Evolutionary conservation across 2,113 vertebrate species (phyloP).

Genomic region (Gavialis gangeticus): DNA sequence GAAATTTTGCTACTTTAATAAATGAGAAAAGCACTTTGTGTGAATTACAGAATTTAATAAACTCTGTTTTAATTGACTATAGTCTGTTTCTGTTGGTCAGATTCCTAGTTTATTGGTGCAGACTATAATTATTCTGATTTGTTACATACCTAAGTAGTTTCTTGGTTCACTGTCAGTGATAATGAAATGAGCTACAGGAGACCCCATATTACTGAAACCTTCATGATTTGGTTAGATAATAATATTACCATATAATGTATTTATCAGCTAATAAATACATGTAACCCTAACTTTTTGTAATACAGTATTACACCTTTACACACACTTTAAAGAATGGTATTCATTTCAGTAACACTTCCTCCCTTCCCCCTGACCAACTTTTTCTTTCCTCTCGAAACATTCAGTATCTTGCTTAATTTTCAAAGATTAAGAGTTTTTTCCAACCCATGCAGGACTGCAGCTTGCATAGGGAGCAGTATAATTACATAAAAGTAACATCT

Average conservation of each 20-base stretch:
- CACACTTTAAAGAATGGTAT: neutral
- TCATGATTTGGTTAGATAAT: neutral
- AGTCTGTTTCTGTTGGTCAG: constrained; percentile 25
- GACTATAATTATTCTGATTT: constrained; percentile 10
- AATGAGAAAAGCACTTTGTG: constrained; percentile 14
- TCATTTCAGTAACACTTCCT: neutral
- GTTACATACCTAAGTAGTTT: accelerated
- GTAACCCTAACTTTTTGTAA: neutral
- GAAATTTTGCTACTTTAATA: constrained; percentile 12
- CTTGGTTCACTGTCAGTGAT: neutral
- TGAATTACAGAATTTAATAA: constrained; percentile 45
- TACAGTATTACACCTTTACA: neutral
- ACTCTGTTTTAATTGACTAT: constrained; percentile 31
- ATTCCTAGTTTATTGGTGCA: constrained; percentile 32
- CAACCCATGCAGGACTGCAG: neutral
- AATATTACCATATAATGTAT: constrained; percentile 24
- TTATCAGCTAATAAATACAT: constrained; percentile 32
- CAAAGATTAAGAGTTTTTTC: neutral
- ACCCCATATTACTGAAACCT: neutral
- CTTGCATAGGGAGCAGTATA: neutral
- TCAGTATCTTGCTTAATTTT: constrained; percentile 7
- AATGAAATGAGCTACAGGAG: constrained; percentile 39
- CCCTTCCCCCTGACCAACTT: neutral
- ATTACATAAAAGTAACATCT: neutral
- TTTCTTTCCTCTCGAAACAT: neutral